Evolutionary conservation across 2,888 invertebrate genomes (phyloP), one percentile per base, ranked within the genome.

Genomic region (Xestia ashworthii): DNA sequence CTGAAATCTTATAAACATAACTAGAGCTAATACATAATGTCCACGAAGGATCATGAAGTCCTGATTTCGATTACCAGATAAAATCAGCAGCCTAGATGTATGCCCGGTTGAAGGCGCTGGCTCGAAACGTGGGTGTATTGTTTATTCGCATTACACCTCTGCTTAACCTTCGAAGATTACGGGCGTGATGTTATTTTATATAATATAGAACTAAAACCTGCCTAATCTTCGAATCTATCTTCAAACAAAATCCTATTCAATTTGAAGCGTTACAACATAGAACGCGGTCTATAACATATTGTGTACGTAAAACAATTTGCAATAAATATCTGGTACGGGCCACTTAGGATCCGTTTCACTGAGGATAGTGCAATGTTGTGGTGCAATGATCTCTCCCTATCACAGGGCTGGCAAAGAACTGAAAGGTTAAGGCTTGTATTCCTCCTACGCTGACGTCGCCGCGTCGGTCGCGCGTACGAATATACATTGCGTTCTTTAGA

Each of bases 291-390:
- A 41, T 58, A 74, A 72, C 65, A 60, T 74, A 78, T 62, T 73
- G 75, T 70, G 71, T 66, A 75, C 68, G 83, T 82, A 25, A 80
- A 85, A 87, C 78, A 79, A 78, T 86, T 87, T 88, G 88, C 84
- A 88, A 86, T 87, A 87, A 87, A 83, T 84, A 87, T 82, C 81
- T 48, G 38, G 77, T 74, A 79, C 77, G 83, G 82, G 85, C 81
- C 77, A 84, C 83, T 83, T 84, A 74, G 71, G 89, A 81, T 80
- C 70, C 66, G 85, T 79, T 87, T 74, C 85, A 73, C 76, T 76
- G 75, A 70, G 81, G 80, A 85, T 84, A 82, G 80, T 84, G 87
- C 82, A 79, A 79, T 48, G 41, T 22, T 64, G 71, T 84, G 80
- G 87, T 58, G 81, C 84, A 87, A 86, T 12, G 83, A 80, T 82